Evolutionary conservation across 2,797 vertebrate genomes (phyloP).

Genomic region (Tangara arthus): DNA sequence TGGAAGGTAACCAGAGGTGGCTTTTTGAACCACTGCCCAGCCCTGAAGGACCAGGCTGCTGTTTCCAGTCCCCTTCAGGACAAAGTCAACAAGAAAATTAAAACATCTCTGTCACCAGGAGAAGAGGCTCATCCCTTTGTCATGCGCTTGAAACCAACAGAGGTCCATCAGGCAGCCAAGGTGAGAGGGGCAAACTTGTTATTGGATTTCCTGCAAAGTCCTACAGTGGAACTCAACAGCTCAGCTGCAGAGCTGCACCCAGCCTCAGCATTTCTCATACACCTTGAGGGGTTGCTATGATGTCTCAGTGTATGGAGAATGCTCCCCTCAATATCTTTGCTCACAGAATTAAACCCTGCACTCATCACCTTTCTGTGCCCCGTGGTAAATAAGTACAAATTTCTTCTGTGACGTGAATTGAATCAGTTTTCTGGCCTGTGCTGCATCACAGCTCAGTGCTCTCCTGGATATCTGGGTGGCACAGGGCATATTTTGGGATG

Average conservation of each 20-base stretch:
- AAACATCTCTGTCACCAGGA: not conserved
- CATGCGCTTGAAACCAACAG: not conserved
- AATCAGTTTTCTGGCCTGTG: not conserved
- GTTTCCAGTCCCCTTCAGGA: not conserved
- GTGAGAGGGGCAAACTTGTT: not conserved
- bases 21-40: not conserved
- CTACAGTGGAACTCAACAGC: not conserved
- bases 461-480: not conserved
- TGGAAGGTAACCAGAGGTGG: not conserved
- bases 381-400: constrained; percentile 15
- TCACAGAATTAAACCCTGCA: constrained; percentile 26
- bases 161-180: not conserved
- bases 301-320: not conserved
- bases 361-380: not conserved
- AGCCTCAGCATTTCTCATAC: not conserved
- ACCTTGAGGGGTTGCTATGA: not conserved
- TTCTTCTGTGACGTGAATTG: constrained; percentile 14
- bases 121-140: not conserved
- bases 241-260: not conserved
- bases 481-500: not conserved
- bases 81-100: not conserved
- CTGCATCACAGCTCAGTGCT: not conserved
- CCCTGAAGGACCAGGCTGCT: not conserved
- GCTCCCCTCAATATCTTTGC: not conserved
- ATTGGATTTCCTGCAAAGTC: accelerated